These are phyloP conservation scores for Malaclemys terrapin DNA, from an alignment of 2,113 vertebrate genomes.

Conservation along the genomic window DNA sequence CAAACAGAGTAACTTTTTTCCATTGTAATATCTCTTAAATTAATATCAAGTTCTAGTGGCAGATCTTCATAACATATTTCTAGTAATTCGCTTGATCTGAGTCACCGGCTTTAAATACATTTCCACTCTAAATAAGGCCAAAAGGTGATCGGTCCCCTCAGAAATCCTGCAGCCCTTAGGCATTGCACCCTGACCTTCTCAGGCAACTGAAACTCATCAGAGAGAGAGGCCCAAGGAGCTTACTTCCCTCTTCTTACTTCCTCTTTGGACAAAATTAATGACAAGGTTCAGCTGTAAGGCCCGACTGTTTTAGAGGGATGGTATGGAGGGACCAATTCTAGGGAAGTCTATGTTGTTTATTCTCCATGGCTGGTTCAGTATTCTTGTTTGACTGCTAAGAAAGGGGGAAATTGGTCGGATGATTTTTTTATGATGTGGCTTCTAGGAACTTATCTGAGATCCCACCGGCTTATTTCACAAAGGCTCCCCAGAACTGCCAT, in stretches of 20 bases:
- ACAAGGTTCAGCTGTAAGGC: neutral
- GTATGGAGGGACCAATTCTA: neutral
- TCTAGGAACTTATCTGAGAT: neutral
- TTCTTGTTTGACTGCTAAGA: neutral
- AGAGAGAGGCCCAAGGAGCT: neutral
- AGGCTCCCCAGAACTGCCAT: constrained; percentile 8
- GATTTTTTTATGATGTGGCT: neutral
- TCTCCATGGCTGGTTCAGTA: neutral
- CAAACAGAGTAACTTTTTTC: too few relatives aligned
- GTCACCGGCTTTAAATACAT: neutral
- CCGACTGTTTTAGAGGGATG: neutral
- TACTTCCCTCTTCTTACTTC: neutral
- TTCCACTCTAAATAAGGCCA: neutral
- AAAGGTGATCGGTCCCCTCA: neutral
- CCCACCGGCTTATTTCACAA: neutral
- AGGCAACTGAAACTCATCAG: neutral
- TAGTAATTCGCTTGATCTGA: too few relatives aligned
- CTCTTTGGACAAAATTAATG: neutral
- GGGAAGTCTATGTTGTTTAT: neutral
- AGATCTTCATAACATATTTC: too few relatives aligned
- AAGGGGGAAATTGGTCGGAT: neutral
- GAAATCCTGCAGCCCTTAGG: neutral
- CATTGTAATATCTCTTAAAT: too few relatives aligned
- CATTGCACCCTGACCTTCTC: neutral
- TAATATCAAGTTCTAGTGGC: too few relatives aligned